phyloP scores from a whole-genome alignment of 2,797 vertebrate genomes.

The Gambusia yucatana region DNA sequence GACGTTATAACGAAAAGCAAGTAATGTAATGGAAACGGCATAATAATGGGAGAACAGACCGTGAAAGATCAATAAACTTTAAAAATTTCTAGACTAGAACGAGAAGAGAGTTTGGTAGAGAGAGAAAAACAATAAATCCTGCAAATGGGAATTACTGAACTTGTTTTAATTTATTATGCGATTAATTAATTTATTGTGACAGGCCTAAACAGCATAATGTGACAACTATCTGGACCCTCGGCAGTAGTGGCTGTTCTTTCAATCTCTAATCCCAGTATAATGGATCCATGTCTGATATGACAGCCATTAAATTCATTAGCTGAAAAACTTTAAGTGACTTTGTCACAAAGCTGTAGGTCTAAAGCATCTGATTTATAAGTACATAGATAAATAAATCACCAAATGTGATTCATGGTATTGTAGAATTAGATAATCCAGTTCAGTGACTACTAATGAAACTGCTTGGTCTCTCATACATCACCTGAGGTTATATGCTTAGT shows the following conservation, averaged over 20 bases:
- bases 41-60: no score
- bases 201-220: no score
- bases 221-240: neutral
- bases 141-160: no score
- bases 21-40: no score
- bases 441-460: neutral
- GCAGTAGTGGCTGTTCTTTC: neutral
- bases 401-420: neutral
- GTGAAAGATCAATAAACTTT: no score
- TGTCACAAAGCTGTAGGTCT: neutral
- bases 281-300: neutral
- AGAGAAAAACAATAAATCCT: no score
- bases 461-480: neutral
- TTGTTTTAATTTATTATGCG: no score
- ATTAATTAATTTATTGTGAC: no score
- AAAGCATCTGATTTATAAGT: neutral
- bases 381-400: neutral
- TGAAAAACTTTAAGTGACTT: neutral
- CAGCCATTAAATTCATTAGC: neutral
- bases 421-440: neutral
- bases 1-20: no score
- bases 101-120: no score
- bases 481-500: constrained; percentile 15
- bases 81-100: no score
- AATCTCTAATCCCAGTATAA: neutral